Evolutionary conservation across 1,140 invertebrate species (phyloP).

Genomic region (Aradophagus sp.): DNA sequence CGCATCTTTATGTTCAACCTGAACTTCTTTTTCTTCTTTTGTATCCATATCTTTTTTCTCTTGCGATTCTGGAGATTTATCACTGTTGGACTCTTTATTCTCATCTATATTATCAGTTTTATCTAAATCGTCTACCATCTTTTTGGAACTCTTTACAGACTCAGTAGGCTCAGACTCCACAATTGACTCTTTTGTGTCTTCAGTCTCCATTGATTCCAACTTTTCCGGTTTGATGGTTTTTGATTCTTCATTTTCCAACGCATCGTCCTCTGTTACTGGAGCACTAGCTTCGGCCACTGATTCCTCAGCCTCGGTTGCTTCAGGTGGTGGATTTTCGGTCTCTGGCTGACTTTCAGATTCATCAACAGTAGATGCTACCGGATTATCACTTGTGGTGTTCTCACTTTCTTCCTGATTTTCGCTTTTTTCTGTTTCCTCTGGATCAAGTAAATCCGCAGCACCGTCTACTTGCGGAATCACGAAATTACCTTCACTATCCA

Average conservation of each 20-base stretch:
- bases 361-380: constrained; percentile 38
- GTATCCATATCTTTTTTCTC: constrained; percentile 15
- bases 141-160: no score
- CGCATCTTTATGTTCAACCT: background rate
- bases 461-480: constrained; percentile 73
- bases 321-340: constrained; percentile 1
- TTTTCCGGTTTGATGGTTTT: no score
- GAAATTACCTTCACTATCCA: constrained; percentile 71
- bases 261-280: background rate
- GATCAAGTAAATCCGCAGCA: constrained; percentile 62
- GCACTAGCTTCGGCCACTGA: background rate
- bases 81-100: no score
- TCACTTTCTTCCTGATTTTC: no score
- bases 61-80: no score
- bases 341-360: no score
- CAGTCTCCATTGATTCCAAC: no score
- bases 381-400: constrained; percentile 18
- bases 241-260: background rate
- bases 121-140: no score
- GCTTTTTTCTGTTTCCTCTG: constrained; percentile 61
- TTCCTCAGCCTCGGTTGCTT: background rate
- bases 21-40: background rate
- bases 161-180: no score
- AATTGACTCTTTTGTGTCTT: no score
- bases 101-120: no score